These are phyloP conservation scores for Enoplosus armatus DNA, from an alignment of 2,797 vertebrate species.

Conservation along the genomic window DNA sequence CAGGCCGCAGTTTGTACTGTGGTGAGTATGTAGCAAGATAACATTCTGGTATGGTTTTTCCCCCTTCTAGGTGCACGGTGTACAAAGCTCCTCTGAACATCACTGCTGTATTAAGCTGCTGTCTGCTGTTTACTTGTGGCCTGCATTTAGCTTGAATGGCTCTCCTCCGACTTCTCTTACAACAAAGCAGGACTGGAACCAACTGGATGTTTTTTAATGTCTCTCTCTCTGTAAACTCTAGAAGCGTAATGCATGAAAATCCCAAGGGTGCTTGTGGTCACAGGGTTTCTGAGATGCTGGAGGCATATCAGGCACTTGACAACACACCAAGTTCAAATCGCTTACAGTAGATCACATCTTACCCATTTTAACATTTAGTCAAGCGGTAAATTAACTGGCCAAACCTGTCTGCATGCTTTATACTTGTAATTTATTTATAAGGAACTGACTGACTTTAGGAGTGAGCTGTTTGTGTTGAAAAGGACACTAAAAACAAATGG, in stretches of 20 bases:
- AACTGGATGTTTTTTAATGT: conserved; percentile 39
- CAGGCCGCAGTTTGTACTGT: neutral
- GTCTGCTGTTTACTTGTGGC: neutral
- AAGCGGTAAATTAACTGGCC: conserved; percentile 28
- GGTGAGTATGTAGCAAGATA: neutral
- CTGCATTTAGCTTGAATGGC: conserved; percentile 25
- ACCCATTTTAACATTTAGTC: conserved; percentile 38
- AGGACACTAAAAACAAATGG: conserved; percentile 38
- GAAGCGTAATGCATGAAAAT: conserved; percentile 25
- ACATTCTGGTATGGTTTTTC: neutral
- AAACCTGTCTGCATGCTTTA: conserved; percentile 34
- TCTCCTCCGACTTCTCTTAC: conserved; percentile 15
- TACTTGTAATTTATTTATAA: conserved; percentile 34
- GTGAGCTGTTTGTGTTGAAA: conserved; percentile 19
- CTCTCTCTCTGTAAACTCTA: conserved; percentile 21
- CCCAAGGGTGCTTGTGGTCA: conserved; percentile 31
- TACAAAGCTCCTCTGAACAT: neutral
- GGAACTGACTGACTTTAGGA: conserved; percentile 26
- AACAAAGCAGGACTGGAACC: neutral
- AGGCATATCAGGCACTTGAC: conserved; percentile 32
- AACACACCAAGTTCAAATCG: conserved; percentile 27
- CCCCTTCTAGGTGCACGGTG: neutral
- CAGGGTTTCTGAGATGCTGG: conserved; percentile 36
- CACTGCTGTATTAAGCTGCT: conserved; percentile 5
- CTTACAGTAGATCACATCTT: conserved; percentile 40